phyloP scores from a whole-genome alignment of 2,113 vertebrate genomes.

The Cebus imitator region DNA sequence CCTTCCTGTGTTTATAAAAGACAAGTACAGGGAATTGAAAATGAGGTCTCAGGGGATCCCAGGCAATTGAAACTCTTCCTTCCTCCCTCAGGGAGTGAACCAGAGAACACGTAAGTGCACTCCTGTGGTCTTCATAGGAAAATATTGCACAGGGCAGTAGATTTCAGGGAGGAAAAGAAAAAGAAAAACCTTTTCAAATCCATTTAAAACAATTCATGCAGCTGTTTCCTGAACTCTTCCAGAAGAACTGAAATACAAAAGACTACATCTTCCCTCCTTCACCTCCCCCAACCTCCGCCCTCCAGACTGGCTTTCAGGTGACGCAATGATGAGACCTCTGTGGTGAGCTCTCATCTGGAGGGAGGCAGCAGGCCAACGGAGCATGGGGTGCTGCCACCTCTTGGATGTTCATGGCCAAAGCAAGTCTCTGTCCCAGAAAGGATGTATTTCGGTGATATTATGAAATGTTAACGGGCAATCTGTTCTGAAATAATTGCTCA shows the following conservation, averaged over 20 bases:
- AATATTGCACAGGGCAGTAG: background rate
- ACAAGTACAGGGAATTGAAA: conserved; percentile 47
- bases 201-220: conserved; percentile 39
- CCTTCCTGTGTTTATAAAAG: conserved; percentile 38
- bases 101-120: background rate
- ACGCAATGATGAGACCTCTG: conserved; percentile 44
- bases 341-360: background rate
- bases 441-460: conserved; percentile 26
- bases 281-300: background rate
- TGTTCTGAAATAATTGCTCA: conserved; percentile 68
- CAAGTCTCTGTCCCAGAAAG: conserved; percentile 38
- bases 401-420: conserved; percentile 69
- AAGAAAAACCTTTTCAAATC: background rate
- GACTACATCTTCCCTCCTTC: background rate
- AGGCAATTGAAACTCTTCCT: conserved; percentile 42
- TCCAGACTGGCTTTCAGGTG: conserved; percentile 50
- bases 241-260: conserved; percentile 44
- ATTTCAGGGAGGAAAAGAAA: background rate
- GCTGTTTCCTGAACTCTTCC: conserved; percentile 59
- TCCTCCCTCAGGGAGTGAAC: conserved; percentile 13
- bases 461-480: conserved; percentile 62
- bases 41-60: conserved; percentile 45
- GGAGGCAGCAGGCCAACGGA: background rate
- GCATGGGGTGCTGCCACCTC: conserved; percentile 83
- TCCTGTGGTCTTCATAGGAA: conserved; percentile 43